These are phyloP conservation scores for Amaurobius ferox DNA, from an alignment of 2,888 invertebrate species.

Conservation along the genomic window DNA sequence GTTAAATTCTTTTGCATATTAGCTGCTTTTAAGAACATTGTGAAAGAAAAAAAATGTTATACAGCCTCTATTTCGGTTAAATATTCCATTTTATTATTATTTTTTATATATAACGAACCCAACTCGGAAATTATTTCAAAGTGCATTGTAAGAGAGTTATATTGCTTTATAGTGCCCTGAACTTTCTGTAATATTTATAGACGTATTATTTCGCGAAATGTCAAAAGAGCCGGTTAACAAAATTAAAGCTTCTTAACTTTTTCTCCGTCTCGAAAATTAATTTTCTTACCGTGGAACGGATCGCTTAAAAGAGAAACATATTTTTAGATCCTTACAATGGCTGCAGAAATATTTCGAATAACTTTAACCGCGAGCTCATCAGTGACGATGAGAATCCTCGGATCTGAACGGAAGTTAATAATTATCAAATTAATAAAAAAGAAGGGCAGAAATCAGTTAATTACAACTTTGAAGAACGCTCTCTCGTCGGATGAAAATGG, in stretches of 20 bases:
- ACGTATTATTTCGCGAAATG: too few relatives aligned
- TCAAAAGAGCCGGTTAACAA: too few relatives aligned
- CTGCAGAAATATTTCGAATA: conserved; percentile 6
- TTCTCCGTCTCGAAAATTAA: not conserved
- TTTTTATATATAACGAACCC: too few relatives aligned
- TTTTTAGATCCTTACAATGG: conserved; percentile 24
- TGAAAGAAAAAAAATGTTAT: too few relatives aligned
- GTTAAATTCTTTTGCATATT: too few relatives aligned
- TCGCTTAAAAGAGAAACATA: conserved; percentile 55
- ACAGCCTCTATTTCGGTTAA: too few relatives aligned
- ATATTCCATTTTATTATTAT: too few relatives aligned
- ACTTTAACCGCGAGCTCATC: conserved; percentile 32
- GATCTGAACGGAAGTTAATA: conserved; percentile 58
- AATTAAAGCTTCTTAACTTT: not conserved
- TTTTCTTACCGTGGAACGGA: conserved; percentile 35
- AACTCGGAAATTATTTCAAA: too few relatives aligned
- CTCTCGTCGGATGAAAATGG: conserved; percentile 25
- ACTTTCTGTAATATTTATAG: too few relatives aligned
- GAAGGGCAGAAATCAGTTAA: conserved; percentile 63
- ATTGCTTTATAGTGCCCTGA: too few relatives aligned
- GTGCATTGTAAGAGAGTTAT: too few relatives aligned
- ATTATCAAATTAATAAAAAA: conserved; percentile 48
- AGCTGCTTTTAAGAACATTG: too few relatives aligned
- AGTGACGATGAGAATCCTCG: not conserved
- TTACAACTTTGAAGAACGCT: conserved; percentile 67